Evolutionary conservation across 2,113 vertebrate genomes (phyloP), one percentile per base, ranked within the genome.

Genomic region (Phylloscopus trochilus): DNA sequence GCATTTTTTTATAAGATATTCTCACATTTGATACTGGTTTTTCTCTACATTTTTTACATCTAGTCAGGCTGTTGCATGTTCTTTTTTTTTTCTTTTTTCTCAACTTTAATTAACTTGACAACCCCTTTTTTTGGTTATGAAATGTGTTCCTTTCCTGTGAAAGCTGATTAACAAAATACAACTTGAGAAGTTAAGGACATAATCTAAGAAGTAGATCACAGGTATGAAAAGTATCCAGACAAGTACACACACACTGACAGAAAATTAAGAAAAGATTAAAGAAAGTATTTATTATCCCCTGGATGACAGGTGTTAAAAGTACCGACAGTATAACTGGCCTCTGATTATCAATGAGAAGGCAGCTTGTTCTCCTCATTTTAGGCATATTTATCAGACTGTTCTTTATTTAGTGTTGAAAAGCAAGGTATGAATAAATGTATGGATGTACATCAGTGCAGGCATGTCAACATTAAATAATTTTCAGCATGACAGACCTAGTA

Each of bases 201-300:
- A 76, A 82, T 73, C 63, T 92, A 79, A 59, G 43, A 67, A 80
- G 59, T 11, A 56, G 44, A 90, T 89, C n/a, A 79, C n/a, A 90
- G 70, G 51, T 85, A 87, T 66, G 84, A 91, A 77, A 90, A 91
- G 28, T 70, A 87, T 33, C 27, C 74, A 93, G 62, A 79, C 37
- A 85, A 83, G 53, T 58, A 53, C 14, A 73, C 15, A 41, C 12
- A 55, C 7, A 27, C 33, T 83, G 81, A 69, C 24, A 85, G 46
- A 64, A 94, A 90, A 90, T 83, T 82, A 51, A 77, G 91, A 83
- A 70, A 87, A 87, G 11, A 89, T 89, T 79, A 85, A 90, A 95
- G 41, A 37, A 82, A 33, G 70, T 39, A 72, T 91, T 87, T 92
- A 64, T 69, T 68, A 78, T 75, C 83, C 56, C 24, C 72, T 81